These are phyloP conservation scores for Zaprionus davidi DNA, from an alignment of 1,140 invertebrate genomes.

Conservation along the genomic window DNA sequence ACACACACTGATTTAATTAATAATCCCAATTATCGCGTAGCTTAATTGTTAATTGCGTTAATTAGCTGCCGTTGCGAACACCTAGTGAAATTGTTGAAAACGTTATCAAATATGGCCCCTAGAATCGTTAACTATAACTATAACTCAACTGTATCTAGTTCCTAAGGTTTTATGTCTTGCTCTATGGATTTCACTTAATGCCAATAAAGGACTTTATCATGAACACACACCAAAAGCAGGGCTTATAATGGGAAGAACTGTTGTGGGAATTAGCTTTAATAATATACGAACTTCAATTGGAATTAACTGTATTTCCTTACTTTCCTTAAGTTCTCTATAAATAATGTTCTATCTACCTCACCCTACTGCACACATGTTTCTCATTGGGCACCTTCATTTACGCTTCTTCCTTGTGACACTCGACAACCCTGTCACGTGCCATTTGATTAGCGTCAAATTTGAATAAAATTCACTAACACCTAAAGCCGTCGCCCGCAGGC, in stretches of 20 bases:
- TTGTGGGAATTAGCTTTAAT: background rate
- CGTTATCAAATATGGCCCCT: constrained; percentile 71
- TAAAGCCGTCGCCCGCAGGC: constrained; percentile 20
- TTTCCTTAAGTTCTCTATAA: background rate
- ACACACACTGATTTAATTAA: constrained; percentile 14
- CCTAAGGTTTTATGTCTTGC: constrained; percentile 38
- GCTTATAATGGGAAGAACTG: background rate
- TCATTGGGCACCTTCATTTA: background rate
- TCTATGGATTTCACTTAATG: constrained; percentile 52
- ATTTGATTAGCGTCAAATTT: constrained; percentile 79
- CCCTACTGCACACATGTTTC: background rate
- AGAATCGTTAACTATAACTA: constrained; percentile 60
- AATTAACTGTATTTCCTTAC: background rate
- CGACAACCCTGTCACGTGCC: constrained; percentile 67
- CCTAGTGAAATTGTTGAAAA: constrained; percentile 63
- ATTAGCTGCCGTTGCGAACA: constrained; percentile 48
- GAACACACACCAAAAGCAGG: constrained; percentile 22
- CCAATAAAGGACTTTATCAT: constrained; percentile 80
- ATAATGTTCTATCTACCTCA: background rate
- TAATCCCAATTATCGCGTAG: constrained; percentile 9
- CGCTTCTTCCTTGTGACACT: constrained; percentile 32
- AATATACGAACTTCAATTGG: background rate
- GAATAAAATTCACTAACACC: constrained; percentile 80
- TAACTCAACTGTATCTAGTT: constrained; percentile 16
- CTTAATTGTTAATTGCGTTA: constrained; percentile 57